A percentile compares a stretch with the other conserved stretches of the same genome.
Conservation (phyloP, 1,140 invertebrate genomes). For the Drosophila kohkoa region DNA sequence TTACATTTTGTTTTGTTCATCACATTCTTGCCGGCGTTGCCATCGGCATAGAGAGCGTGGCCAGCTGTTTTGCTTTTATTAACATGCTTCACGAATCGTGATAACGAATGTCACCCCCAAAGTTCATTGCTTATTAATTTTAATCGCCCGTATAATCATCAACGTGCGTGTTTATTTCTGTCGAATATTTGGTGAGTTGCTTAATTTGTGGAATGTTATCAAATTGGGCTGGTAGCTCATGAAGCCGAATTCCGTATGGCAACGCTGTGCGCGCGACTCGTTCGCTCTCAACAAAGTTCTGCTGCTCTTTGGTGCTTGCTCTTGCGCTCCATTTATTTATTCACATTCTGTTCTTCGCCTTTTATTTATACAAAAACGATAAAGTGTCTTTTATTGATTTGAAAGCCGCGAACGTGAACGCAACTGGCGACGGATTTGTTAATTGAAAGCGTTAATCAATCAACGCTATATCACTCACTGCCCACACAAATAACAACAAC, state of each 20-base stretch:
- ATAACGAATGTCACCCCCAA: not conserved
- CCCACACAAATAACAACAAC: too few species aligned
- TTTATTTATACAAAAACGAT: constrained; percentile 71
- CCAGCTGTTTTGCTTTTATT: constrained; percentile 19
- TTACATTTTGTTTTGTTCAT: constrained; percentile 68
- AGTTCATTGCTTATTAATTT: constrained; percentile 2
- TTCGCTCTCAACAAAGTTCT: constrained; percentile 32
- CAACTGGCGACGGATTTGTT: constrained; percentile 49
- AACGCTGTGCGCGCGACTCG: constrained; percentile 41
- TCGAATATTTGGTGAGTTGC: not conserved
- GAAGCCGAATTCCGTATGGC: constrained; percentile 44
- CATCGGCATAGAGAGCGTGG: not conserved
- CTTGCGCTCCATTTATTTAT: constrained; percentile 59
- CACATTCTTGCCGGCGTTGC: constrained; percentile 57
- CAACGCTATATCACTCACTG: constrained; percentile 32
- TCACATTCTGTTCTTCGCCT: constrained; percentile 58
- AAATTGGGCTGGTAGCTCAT: constrained; percentile 2
- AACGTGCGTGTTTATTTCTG: not conserved
- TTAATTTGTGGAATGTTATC: constrained; percentile 17
- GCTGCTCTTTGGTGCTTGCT: constrained; percentile 15
- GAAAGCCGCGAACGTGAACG: constrained; percentile 39
- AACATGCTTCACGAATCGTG: not conserved
- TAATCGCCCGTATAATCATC: not conserved
- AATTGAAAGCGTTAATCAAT: constrained; percentile 76
- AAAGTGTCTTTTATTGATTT: constrained; percentile 60